Evolutionary conservation across 2,888 invertebrate genomes (phyloP).

Genomic region (Cantharis flavilabris): DNA sequence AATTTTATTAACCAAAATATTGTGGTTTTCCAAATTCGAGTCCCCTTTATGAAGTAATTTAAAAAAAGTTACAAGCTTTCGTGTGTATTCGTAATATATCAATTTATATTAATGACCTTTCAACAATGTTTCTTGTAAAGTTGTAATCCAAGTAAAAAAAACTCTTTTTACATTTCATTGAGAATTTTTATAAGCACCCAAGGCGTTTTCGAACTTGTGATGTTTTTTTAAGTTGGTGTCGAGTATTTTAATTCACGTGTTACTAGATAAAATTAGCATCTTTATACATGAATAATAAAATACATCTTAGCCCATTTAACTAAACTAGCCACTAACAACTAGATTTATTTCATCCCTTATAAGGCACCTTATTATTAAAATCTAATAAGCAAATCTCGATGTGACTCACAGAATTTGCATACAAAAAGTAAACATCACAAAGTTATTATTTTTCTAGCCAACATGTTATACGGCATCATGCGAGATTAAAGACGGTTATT

Average conservation of each 20-base stretch:
- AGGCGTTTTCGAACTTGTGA: neutral
- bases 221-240: neutral
- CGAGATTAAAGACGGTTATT: neutral
- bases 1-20: neutral
- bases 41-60: slow-evolving; percentile 11
- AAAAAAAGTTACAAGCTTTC: slow-evolving; percentile 12
- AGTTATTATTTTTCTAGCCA: neutral
- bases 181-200: slow-evolving; percentile 5
- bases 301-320: slow-evolving; percentile 16
- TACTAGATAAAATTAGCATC: slow-evolving; percentile 17
- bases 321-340: neutral
- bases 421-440: slow-evolving; percentile 5
- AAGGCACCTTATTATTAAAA: slow-evolving; percentile 22
- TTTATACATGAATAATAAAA: slow-evolving; percentile 18
- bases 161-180: slow-evolving; percentile 10
- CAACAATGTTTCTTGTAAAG: slow-evolving; percentile 16
- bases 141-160: slow-evolving; percentile 15
- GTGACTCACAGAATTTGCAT: slow-evolving; percentile 20
- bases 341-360: slow-evolving; percentile 14
- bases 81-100: slow-evolving; percentile 21
- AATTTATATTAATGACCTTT: slow-evolving; percentile 25
- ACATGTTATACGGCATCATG: neutral
- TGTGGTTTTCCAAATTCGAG: neutral
- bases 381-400: slow-evolving; percentile 8
- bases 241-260: neutral